Percentiles rank a stretch among this genome's conserved stretches.
phyloP scores from a whole-genome alignment of 1,140 invertebrate species.

The Sminthurides bifidus region DNA sequence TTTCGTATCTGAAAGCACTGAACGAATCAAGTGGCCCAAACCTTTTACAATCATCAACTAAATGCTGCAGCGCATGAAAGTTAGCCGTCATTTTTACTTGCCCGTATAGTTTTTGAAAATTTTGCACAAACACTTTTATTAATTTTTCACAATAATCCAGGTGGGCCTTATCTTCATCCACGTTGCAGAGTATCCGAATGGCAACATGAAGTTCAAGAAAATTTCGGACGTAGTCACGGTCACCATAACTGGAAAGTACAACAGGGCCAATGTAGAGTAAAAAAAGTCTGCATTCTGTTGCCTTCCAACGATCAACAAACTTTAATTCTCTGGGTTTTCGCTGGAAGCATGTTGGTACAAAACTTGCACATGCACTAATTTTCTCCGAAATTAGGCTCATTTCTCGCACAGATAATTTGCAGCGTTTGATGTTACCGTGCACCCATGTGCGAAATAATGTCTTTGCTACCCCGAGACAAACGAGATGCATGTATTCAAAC shows the following conservation, averaged over 20 bases:
- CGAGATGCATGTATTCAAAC: too few species aligned
- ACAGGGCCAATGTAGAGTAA: constrained; percentile 39
- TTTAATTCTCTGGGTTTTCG: constrained; percentile 35
- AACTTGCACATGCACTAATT: too few species aligned
- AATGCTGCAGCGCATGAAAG: constrained; percentile 11
- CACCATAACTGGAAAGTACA: constrained; percentile 35
- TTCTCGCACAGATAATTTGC: too few species aligned
- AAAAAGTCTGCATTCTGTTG: constrained; percentile 40
- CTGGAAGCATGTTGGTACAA: too few species aligned
- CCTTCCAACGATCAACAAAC: constrained; percentile 39
- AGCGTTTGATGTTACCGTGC: too few species aligned
- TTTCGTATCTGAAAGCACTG: too few species aligned
- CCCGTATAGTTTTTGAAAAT: constrained; percentile 14
- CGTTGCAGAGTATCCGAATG: not conserved
- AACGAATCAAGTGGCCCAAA: too few species aligned
- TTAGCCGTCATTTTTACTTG: constrained; percentile 2
- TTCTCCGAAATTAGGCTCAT: too few species aligned
- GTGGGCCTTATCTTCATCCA: not conserved
- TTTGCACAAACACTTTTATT: constrained; percentile 2
- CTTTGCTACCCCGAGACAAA: too few species aligned
- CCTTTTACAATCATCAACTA: constrained; percentile 11
- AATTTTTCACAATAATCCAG: too few species aligned
- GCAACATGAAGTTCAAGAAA: not conserved
- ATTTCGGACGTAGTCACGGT: not conserved
- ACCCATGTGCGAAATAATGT: too few species aligned